These are phyloP conservation scores for Ariolimax columbianus DNA, from an alignment of 2,888 invertebrate genomes.

Conservation along the genomic window DNA sequence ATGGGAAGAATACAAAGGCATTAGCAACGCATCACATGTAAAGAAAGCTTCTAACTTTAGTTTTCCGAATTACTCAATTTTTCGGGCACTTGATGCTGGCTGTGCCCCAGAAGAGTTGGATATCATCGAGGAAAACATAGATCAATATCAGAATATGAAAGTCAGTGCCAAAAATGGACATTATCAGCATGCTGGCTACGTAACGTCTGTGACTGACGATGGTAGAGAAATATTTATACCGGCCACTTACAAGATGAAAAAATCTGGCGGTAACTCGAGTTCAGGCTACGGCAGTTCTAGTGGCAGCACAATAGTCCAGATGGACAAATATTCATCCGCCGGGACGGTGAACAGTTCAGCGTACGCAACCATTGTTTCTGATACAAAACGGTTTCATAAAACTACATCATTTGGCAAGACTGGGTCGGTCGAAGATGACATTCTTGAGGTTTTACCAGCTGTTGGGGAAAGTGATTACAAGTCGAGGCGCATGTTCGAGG, in stretches of 20 bases:
- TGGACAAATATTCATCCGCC: background rate
- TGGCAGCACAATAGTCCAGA: conserved; percentile 32
- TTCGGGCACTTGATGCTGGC: conserved; percentile 57
- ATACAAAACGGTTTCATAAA: conserved; percentile 36
- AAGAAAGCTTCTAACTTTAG: conserved; percentile 35
- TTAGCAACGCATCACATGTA: conserved; percentile 32
- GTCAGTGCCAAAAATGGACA: background rate
- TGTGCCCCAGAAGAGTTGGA: conserved; percentile 62
- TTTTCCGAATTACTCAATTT: conserved; percentile 50
- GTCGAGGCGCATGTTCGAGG: conserved; percentile 24
- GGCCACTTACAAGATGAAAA: conserved; percentile 27
- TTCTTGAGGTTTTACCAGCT: conserved; percentile 66
- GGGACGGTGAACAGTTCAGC: background rate
- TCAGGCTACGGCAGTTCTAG: conserved; percentile 53
- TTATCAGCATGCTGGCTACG: conserved; percentile 46
- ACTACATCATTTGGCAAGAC: conserved; percentile 46
- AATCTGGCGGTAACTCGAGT: conserved; percentile 40
- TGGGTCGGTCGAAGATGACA: conserved; percentile 55
- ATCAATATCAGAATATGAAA: conserved; percentile 14
- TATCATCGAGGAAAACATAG: conserved; percentile 56
- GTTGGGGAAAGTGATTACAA: conserved; percentile 40
- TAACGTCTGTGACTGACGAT: conserved; percentile 49
- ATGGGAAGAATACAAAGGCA: background rate
- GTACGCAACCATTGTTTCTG: background rate
- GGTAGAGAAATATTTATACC: conserved; percentile 54